A percentile compares a stretch with the other conserved stretches of the same genome.
phyloP scores from a whole-genome alignment of 2,797 vertebrate genomes.

The Gallinago stenura region DNA sequence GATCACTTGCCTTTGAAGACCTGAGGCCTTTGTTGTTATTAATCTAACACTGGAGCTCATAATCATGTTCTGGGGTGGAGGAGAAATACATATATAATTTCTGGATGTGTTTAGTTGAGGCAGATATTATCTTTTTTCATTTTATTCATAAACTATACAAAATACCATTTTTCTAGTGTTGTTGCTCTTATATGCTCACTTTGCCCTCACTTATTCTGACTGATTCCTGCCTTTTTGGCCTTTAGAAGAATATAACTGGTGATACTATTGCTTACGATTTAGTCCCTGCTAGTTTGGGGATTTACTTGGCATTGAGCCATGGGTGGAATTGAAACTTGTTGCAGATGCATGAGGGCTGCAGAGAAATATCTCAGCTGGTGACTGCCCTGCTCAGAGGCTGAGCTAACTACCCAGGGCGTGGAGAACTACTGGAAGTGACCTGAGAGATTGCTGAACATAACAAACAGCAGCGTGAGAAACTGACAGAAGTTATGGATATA shows the following conservation, averaged over 20 bases:
- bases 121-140: not conserved
- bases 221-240: not conserved
- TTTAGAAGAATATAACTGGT: not conserved
- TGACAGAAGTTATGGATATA: not conserved
- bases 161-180: not conserved
- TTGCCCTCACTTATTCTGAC: not conserved
- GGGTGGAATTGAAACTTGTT: not conserved
- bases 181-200: not conserved
- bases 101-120: not conserved
- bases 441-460: not conserved
- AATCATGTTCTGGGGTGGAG: not conserved
- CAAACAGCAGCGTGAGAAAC: not conserved
- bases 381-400: not conserved
- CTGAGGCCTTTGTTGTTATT: not conserved
- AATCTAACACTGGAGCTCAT: not conserved
- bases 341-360: not conserved
- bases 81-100: not conserved
- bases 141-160: not conserved
- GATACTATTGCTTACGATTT: not conserved
- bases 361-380: not conserved
- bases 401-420: not conserved
- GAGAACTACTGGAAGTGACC: not conserved
- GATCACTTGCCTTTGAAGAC: not conserved
- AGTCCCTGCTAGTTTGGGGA: not conserved
- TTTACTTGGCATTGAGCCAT: not conserved